Conservation (phyloP, 2,888 invertebrate species). For the Allophyes oxyacanthae region DNA sequence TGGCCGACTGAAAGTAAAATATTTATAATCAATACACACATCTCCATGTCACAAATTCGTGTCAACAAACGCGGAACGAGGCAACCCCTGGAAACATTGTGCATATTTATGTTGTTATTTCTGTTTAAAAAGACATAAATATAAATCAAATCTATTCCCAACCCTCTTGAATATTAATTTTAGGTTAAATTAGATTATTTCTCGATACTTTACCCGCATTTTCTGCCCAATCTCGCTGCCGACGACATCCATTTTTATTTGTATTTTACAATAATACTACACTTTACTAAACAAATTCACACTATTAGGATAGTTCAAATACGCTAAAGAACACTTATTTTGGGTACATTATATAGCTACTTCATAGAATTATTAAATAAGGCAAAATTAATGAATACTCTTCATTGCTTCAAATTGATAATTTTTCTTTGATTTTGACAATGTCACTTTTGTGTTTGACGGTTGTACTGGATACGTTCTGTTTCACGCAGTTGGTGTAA, state of each 20-base stretch:
- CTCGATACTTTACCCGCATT: slow-evolving; percentile 91
- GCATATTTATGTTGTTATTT: not conserved
- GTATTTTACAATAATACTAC: slow-evolving; percentile 41
- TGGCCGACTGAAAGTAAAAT: slow-evolving; percentile 93
- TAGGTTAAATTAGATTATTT: slow-evolving; percentile 17
- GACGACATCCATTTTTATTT: slow-evolving; percentile 91
- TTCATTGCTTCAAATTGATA: not conserved
- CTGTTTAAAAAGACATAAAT: not conserved
- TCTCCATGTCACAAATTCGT: slow-evolving; percentile 16
- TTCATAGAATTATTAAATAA: slow-evolving; percentile 13
- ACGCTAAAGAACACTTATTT: slow-evolving; percentile 20
- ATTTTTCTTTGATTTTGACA: slow-evolving; percentile 33
- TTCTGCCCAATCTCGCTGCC: slow-evolving; percentile 96
- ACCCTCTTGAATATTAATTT: not conserved
- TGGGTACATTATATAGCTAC: slow-evolving; percentile 12
- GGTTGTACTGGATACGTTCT: not conserved
- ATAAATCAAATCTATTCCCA: not conserved
- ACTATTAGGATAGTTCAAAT: slow-evolving; percentile 13
- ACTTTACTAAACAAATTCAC: slow-evolving; percentile 38
- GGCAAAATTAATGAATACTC: slow-evolving; percentile 1
- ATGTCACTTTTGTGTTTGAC: slow-evolving; percentile 19
- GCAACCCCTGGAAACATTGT: not conserved
- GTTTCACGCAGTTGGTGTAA: slow-evolving; percentile 5
- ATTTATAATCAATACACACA: slow-evolving; percentile 35
- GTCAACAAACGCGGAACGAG: slow-evolving; percentile 25